A percentile compares a stretch with the other conserved stretches of the same genome.
Evolutionary conservation across 2,888 invertebrate species (phyloP).

Genomic region (Antheraea yamamai): DNA sequence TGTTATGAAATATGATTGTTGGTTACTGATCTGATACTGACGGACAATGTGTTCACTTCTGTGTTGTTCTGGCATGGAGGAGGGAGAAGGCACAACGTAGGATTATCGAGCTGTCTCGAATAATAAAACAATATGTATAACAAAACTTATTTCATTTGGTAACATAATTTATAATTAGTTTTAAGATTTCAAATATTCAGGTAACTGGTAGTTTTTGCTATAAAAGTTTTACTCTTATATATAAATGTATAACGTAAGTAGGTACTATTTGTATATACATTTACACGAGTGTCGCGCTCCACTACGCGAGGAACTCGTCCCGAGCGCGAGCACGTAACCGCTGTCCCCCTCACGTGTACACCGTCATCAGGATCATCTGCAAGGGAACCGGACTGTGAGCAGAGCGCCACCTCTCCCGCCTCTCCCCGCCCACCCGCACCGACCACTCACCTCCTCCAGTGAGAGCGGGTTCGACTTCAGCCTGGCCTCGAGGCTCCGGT

Average conservation of each 20-base stretch:
- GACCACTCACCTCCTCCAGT: constrained; percentile 84
- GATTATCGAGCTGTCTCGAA: background rate
- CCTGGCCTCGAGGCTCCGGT: constrained; percentile 86
- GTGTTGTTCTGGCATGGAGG: too few relatives aligned
- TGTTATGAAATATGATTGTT: too few relatives aligned
- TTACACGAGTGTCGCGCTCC: background rate
- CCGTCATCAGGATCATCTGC: constrained; percentile 85
- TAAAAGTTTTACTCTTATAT: background rate
- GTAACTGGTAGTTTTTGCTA: background rate
- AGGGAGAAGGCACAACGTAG: background rate
- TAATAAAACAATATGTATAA: background rate
- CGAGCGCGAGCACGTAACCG: too few relatives aligned
- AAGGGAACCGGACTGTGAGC: constrained; percentile 36
- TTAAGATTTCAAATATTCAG: background rate
- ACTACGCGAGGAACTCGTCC: too few relatives aligned
- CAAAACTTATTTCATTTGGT: background rate
- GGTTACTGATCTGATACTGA: too few relatives aligned
- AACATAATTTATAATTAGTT: background rate
- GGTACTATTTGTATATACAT: background rate
- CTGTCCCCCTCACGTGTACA: constrained; percentile 77
- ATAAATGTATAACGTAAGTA: background rate
- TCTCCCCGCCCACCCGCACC: background rate
- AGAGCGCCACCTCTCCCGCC: background rate
- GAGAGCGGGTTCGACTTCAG: constrained; percentile 87
- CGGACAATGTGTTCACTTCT: too few relatives aligned